phyloP scores from a whole-genome alignment of 2,113 vertebrate genomes.

The Gambusia affinis region DNA sequence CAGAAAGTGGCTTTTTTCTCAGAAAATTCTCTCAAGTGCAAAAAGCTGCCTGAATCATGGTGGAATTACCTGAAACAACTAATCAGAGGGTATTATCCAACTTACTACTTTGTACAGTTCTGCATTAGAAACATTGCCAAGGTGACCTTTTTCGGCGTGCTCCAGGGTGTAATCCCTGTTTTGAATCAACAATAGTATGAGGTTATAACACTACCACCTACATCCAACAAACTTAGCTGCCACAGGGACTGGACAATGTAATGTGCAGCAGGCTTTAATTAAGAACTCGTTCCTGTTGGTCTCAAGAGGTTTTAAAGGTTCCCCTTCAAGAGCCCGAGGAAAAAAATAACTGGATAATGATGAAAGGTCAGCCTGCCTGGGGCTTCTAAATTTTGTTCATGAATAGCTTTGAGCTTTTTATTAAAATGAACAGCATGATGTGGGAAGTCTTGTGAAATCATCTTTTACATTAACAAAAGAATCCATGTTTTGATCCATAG shows the following conservation, averaged over 20 bases:
- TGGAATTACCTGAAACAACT: background rate
- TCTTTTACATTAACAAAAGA: constrained; percentile 1
- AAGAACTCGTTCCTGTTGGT: constrained; percentile 53
- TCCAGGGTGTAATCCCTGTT: constrained; percentile 9
- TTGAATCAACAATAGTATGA: constrained; percentile 24
- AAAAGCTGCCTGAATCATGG: constrained; percentile 17
- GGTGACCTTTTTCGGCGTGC: constrained; percentile 24
- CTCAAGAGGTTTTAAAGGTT: constrained; percentile 49
- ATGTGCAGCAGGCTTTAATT: constrained; percentile 59
- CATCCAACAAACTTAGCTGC: constrained; percentile 24
- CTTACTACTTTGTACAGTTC: constrained; percentile 29
- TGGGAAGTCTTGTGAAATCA: constrained; percentile 29
- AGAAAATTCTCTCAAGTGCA: background rate
- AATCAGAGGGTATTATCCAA: constrained; percentile 17
- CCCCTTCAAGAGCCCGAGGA: constrained; percentile 35
- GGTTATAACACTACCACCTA: constrained; percentile 8
- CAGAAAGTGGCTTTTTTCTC: background rate
- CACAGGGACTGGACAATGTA: constrained; percentile 22
- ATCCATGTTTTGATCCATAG: constrained; percentile 16
- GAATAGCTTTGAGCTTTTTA: constrained; percentile 45
- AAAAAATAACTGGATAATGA: constrained; percentile 30
- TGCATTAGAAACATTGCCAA: constrained; percentile 14
- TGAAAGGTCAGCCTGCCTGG: constrained; percentile 69
- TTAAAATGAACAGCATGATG: constrained; percentile 48
- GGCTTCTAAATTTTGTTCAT: constrained; percentile 35